phyloP scores from a whole-genome alignment of 2,888 invertebrate species.

The Anticlea derivata region DNA sequence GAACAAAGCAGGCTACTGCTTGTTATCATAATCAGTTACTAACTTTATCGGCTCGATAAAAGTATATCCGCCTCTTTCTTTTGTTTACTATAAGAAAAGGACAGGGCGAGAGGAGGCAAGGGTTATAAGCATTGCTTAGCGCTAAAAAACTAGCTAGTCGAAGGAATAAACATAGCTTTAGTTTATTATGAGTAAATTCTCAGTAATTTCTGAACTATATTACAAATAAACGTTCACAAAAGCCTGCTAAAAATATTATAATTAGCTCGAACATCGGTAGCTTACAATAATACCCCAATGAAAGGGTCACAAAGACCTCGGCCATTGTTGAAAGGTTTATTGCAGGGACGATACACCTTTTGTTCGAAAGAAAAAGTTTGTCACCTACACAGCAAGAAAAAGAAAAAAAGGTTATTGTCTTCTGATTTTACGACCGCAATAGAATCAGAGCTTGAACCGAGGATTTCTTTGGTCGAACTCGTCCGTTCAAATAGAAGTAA shows the following conservation, averaged over 20 bases:
- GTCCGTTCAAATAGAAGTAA: constrained; percentile 13
- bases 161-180: too few relatives aligned
- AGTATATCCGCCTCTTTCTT: too few relatives aligned
- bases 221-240: constrained; percentile 1
- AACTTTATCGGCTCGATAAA: too few relatives aligned
- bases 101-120: too few relatives aligned
- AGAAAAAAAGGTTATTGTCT: constrained; percentile 24
- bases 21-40: too few relatives aligned
- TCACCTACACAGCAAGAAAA: constrained; percentile 29
- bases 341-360: constrained; percentile 28
- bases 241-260: constrained; percentile 13
- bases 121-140: too few relatives aligned
- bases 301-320: constrained; percentile 27
- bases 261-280: constrained; percentile 18
- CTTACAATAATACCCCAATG: constrained; percentile 28
- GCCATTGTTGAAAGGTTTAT: constrained; percentile 28
- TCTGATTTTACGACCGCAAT: constrained; percentile 29
- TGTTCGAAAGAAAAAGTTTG: constrained; percentile 35
- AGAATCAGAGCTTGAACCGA: constrained; percentile 11
- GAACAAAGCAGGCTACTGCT: too few relatives aligned
- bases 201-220: not conserved
- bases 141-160: too few relatives aligned
- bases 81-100: too few relatives aligned
- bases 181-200: too few relatives aligned
- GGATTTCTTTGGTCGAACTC: constrained; percentile 23